Percentiles rank a stretch among this genome's conserved stretches.
Evolutionary conservation across 2,888 invertebrate species (phyloP).

Genomic region (Hartigia nigra): DNA sequence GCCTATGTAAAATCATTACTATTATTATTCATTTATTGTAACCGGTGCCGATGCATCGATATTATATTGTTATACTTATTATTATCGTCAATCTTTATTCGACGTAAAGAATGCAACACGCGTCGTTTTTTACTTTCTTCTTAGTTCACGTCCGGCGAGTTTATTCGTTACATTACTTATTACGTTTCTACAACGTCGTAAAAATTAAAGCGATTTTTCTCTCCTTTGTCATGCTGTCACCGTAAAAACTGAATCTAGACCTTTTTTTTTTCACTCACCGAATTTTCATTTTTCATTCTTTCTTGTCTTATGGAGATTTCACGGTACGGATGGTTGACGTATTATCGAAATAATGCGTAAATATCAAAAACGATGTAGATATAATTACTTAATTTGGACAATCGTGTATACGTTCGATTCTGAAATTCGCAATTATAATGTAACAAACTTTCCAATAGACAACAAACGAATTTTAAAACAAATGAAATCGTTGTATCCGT

Average conservation of each 20-base stretch:
- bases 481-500: background rate
- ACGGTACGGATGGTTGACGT: background rate
- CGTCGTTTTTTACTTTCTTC: background rate
- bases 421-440: background rate
- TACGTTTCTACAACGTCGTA: background rate
- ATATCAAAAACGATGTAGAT: background rate
- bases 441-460: background rate
- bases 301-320: background rate
- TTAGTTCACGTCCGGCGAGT: background rate
- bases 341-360: background rate
- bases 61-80: background rate
- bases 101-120: background rate
- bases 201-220: background rate
- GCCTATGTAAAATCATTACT: slow-evolving; percentile 29
- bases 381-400: background rate
- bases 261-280: background rate
- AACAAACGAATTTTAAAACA: background rate
- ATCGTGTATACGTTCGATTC: background rate
- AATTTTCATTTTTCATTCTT: background rate
- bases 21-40: slow-evolving; percentile 22
- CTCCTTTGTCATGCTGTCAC: background rate
- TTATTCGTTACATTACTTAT: background rate
- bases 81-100: background rate
- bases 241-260: background rate
- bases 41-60: slow-evolving; percentile 17